phyloP scores from a whole-genome alignment of 2,113 vertebrate genomes.

The Todiramphus chloris region DNA sequence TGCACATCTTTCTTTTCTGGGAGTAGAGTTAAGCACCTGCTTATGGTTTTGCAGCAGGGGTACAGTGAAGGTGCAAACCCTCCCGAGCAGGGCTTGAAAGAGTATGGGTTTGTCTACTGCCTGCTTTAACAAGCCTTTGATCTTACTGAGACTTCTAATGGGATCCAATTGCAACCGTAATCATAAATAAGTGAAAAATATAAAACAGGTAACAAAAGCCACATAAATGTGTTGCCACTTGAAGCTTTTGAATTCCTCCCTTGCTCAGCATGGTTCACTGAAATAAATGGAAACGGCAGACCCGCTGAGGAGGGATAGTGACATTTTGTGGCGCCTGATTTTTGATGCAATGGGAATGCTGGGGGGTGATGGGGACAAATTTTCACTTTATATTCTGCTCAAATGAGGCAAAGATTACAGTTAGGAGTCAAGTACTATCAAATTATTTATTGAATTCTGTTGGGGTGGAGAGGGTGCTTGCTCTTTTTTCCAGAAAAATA shows the following conservation, averaged over 20 bases:
- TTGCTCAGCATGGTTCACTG: neutral
- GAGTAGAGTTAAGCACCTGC: neutral
- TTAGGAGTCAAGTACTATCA: conserved; percentile 68
- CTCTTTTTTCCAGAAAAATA: conserved; percentile 57
- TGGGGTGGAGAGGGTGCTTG: conserved; percentile 53
- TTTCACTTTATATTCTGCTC: conserved; percentile 69
- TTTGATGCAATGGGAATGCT: conserved; percentile 41
- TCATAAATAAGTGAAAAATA: conserved; percentile 51
- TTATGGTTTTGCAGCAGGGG: neutral
- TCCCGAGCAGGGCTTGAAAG: neutral
- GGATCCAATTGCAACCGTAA: neutral
- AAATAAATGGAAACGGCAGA: conserved; percentile 31
- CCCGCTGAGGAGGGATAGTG: conserved; percentile 29
- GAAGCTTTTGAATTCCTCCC: conserved; percentile 16
- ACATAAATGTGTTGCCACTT: neutral
- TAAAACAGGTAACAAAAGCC: neutral
- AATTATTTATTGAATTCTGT: conserved; percentile 70
- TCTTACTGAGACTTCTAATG: conserved; percentile 19
- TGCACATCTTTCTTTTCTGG: neutral
- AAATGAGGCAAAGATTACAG: conserved; percentile 70
- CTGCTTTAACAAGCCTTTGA: neutral
- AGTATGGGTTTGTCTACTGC: neutral
- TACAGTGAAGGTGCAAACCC: neutral
- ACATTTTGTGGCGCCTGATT: neutral
- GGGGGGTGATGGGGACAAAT: conserved; percentile 2